Base-by-base conservation (phyloP, 1,140 invertebrate genomes). In the Trypoxylus dichotomus region DNA sequence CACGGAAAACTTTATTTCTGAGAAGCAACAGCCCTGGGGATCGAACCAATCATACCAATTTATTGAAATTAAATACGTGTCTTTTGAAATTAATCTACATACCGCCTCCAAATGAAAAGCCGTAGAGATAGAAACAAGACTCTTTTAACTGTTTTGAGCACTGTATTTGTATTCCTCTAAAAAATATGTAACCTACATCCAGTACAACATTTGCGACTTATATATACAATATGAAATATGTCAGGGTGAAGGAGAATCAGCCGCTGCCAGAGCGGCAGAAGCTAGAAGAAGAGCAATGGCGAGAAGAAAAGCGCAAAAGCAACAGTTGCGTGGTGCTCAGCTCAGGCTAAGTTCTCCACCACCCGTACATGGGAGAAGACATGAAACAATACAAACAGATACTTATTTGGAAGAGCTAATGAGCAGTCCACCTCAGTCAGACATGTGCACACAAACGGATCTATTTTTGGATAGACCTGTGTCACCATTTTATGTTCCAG, bases 321-420 rank as follows among this genome's bases (percentile, higher is more conserved):
- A 85, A 79, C 82, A 82, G 63, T 77, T 83, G 19, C 77, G 80
- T 74, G 79, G 81, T 3, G 80, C 83, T 7, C 80, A 83, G 75
- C 78, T 86, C 24, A 85, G 85, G 76, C 80, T 87, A 63, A 85
- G 89, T 43, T 87, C 91, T 32, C 93, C 94, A 47, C 93, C 94
- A 41, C 91, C 92, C 6, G 91, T 96, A 11, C 88, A 91, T 58
- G 94, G 95, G 15, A 89, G 95, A 77, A 91, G 92, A 77, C 94
- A 97, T 86, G 93, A 94, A 80, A 91, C 91, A 72, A 91, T 97
- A 24, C 96, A 97, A 88, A 97, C 96, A 0, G 96, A 97, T 77
- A 86, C 91, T 77, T 97, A 94, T 85, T 89, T 97, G 25, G 95
- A 97, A 85, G 95, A 93, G 90, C 81, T 94, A 27, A 90, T 89